Conservation (phyloP, 2,888 invertebrate species). For the Drosophila mayaguana region DNA sequence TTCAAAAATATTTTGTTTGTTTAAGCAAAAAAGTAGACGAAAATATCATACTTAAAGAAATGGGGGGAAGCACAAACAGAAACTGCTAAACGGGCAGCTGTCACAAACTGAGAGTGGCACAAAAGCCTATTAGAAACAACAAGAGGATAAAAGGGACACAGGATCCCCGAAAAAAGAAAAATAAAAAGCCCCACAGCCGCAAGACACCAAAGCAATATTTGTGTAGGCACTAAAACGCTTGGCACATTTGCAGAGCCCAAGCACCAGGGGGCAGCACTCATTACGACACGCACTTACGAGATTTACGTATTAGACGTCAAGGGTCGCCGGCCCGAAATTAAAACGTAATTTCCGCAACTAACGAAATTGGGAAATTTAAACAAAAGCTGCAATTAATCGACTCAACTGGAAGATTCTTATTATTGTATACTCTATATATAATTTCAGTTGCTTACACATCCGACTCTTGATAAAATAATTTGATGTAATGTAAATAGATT, state of each 20-base stretch:
- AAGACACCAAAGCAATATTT: slow-evolving; percentile 51
- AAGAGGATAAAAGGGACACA: slow-evolving; percentile 18
- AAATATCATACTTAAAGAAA: slow-evolving; percentile 32
- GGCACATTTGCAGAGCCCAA: slow-evolving; percentile 47
- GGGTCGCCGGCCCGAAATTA: slow-evolving; percentile 48
- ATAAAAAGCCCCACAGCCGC: slow-evolving; percentile 2
- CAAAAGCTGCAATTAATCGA: too few relatives aligned
- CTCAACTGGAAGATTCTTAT: too few relatives aligned
- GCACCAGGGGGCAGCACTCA: slow-evolving; percentile 43
- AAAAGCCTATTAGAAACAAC: slow-evolving; percentile 68
- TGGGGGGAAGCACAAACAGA: slow-evolving; percentile 8
- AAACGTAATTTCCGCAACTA: slow-evolving; percentile 51
- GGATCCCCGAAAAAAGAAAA: slow-evolving; percentile 19
- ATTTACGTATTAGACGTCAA: slow-evolving; percentile 41
- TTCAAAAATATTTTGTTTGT: slow-evolving; percentile 37
- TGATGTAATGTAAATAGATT: too few relatives aligned
- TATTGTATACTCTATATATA: too few relatives aligned
- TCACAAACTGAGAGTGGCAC: slow-evolving; percentile 39
- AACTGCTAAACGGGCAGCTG: slow-evolving; percentile 14
- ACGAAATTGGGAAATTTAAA: slow-evolving; percentile 16
- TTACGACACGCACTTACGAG: slow-evolving; percentile 33
- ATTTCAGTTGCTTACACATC: too few relatives aligned
- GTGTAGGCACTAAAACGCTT: slow-evolving; percentile 56
- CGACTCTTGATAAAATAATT: too few relatives aligned
- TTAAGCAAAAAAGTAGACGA: slow-evolving; percentile 24